Evolutionary conservation across 1,140 invertebrate genomes (phyloP), one percentile per base, ranked within the genome.

Genomic region (Trichoplusia ni): DNA sequence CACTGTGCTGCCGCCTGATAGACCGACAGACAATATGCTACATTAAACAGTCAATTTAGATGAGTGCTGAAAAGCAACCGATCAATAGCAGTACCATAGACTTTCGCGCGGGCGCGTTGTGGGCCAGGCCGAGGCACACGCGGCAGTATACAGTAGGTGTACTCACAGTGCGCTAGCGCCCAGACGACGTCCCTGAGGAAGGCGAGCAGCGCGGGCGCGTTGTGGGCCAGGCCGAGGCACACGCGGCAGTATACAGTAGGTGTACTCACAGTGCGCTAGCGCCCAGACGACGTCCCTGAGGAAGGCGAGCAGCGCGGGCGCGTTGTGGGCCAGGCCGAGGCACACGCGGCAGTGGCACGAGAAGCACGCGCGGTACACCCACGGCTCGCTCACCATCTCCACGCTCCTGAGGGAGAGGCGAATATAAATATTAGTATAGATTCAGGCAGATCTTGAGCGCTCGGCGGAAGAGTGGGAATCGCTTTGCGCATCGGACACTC

Each of bases 271-370:
- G 46, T 77, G 76, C 7, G 83, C 80, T 11, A 82, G 46, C n/a
- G 73, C 69, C 59, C 75, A 73, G 0, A 84, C 74, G 1, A 83
- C 69, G 21, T 64, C 71, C 0, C 69, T 58, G 5, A 86, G 64
- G 60, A 81, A 69, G 18, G 59, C 23, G 23, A 64, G 60, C 11
- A 86, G 66, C 0, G 82, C 73, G 1, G 49, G 37, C n/a, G 68
- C 72, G 74, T 77, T 82, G 80, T 71, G 66, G 2, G 81, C 82
- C 9, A 81, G 72, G 21, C 75, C 80, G 14, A 89, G 69, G 49
- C 86, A 89, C 38, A 81, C 70, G 0, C 81, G 77, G 56, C 86
- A 89, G 75, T 87, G 84, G 67, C 86, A 89, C 11, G 76, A 77
- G 75, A 87, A 85, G 11, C 77, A 74, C 0, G 82, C 83, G 2